A percentile compares a stretch with the other conserved stretches of the same genome.
These are phyloP conservation scores for Grapholita molesta DNA, from an alignment of 1,140 invertebrate species.

Conservation along the genomic window DNA sequence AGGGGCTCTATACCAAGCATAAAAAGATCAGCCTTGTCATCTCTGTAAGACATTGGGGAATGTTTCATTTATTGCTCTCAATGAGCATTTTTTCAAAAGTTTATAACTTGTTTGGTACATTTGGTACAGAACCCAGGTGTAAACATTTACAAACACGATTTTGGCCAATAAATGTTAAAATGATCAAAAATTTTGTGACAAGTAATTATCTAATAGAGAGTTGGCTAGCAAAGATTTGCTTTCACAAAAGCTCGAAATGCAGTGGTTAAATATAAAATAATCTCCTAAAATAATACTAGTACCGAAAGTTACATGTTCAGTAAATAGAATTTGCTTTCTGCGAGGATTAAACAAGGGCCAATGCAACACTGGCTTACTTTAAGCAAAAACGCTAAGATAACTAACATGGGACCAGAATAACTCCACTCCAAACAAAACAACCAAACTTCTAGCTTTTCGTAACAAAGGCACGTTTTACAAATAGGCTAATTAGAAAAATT, in stretches of 20 bases:
- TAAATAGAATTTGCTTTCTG: slow-evolving; percentile 35
- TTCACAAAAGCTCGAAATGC: slow-evolving; percentile 28
- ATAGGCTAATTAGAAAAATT: slow-evolving; percentile 20
- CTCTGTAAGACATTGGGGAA: slow-evolving; percentile 1
- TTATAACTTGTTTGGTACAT: background rate
- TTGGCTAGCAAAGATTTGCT: slow-evolving; percentile 20
- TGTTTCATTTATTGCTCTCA: background rate
- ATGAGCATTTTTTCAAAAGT: background rate
- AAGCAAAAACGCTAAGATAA: slow-evolving; percentile 29
- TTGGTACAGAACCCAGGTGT: background rate
- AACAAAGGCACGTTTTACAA: slow-evolving; percentile 32
- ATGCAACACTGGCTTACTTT: slow-evolving; percentile 17
- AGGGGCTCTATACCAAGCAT: slow-evolving; percentile 10
- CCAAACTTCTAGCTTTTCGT: slow-evolving; percentile 27
- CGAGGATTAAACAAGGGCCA: slow-evolving; percentile 34
- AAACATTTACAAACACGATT: slow-evolving; percentile 11
- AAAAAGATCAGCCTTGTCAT: slow-evolving; percentile 18
- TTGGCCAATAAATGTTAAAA: slow-evolving; percentile 1
- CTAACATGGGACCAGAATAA: slow-evolving; percentile 34
- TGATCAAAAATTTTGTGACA: slow-evolving; percentile 34
- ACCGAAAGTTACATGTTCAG: slow-evolving; percentile 32
- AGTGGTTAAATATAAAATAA: slow-evolving; percentile 31
- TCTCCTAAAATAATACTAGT: slow-evolving; percentile 43
- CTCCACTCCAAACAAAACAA: slow-evolving; percentile 27
- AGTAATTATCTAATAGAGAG: slow-evolving; percentile 30